Percentiles rank a stretch among this genome's conserved stretches.
These are phyloP conservation scores for Yoshiicerus persimilis DNA, from an alignment of 1,140 invertebrate species.

Conservation along the genomic window DNA sequence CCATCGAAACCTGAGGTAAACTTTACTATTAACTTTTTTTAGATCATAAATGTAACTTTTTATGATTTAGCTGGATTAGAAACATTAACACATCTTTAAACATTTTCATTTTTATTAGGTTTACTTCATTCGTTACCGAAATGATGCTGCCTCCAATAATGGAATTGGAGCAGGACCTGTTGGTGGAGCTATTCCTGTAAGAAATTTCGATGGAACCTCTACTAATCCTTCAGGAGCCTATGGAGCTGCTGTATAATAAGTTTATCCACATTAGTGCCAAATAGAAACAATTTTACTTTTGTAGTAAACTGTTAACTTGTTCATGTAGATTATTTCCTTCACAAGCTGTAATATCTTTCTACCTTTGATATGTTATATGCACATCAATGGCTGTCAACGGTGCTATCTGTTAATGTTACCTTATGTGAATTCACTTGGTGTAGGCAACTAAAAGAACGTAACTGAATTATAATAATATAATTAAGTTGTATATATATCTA, in stretches of 20 bases:
- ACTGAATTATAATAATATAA: too few species aligned
- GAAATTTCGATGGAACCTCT: neutral
- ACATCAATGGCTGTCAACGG: neutral
- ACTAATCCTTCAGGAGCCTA: neutral
- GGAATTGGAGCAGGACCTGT: neutral
- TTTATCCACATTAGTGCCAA: neutral
- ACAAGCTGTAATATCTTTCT: neutral
- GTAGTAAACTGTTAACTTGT: too few species aligned
- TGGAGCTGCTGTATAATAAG: neutral
- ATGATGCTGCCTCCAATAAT: neutral
- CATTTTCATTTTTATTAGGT: neutral
- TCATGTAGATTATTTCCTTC: neutral
- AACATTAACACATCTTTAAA: neutral
- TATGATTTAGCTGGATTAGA: neutral
- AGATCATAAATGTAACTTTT: neutral
- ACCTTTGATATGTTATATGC: neutral
- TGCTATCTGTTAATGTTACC: neutral
- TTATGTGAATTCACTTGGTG: neutral
- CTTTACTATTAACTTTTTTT: neutral
- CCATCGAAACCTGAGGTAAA: conserved; percentile 25
- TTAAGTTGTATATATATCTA: too few species aligned
- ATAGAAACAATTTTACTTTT: neutral
- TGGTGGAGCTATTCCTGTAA: neutral
- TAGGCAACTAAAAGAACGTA: neutral
- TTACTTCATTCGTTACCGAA: neutral